These are phyloP conservation scores for Nomada ferruginata DNA, from an alignment of 2,888 invertebrate genomes.

Conservation along the genomic window DNA sequence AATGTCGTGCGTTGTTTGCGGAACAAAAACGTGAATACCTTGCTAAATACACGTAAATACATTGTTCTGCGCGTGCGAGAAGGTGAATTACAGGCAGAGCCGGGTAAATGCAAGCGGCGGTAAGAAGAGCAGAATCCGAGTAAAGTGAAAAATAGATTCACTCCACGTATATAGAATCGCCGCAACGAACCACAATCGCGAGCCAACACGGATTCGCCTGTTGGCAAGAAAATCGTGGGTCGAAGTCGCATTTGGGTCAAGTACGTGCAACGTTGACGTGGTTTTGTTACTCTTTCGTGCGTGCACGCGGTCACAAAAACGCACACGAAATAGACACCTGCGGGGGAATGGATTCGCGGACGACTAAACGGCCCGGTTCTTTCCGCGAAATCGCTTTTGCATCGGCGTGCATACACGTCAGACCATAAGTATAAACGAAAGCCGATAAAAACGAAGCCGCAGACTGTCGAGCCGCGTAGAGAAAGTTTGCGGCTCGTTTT, in stretches of 20 bases:
- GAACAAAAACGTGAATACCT: background rate
- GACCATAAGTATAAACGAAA: background rate
- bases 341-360: background rate
- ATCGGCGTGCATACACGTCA: slow-evolving; percentile 30
- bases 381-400: slow-evolving; percentile 23
- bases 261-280: background rate
- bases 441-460: background rate
- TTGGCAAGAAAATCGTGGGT: slow-evolving; percentile 4
- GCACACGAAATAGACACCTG: rapidly evolving
- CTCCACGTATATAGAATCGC: background rate
- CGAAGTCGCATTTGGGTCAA: slow-evolving; percentile 31
- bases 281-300: background rate
- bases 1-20: background rate
- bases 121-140: background rate
- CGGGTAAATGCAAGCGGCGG: background rate
- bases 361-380: background rate
- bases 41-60: background rate
- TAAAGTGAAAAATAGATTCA: background rate
- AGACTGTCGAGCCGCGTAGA: too few relatives aligned
- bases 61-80: background rate
- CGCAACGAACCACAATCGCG: background rate
- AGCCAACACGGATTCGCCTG: background rate
- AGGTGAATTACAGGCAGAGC: background rate
- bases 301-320: background rate
- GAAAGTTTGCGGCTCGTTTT: background rate